phyloP scores from a whole-genome alignment of 2,888 invertebrate genomes.

The Rhagium mordax region DNA sequence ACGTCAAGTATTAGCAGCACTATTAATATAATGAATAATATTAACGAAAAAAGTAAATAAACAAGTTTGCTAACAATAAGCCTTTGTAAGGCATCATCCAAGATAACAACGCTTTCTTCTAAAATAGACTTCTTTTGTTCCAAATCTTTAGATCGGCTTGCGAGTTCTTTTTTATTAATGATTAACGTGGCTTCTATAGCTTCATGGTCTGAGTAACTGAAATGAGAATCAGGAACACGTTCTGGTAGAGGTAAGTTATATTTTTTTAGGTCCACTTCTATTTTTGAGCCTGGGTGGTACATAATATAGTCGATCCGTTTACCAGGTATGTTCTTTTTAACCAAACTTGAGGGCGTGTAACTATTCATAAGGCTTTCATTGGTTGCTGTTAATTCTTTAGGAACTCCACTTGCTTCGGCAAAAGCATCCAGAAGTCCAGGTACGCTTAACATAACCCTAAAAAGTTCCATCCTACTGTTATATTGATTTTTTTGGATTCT shows the following conservation, averaged over 20 bases:
- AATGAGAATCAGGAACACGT: conserved; percentile 79
- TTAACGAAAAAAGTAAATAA: conserved; percentile 72
- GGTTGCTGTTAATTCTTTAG: conserved; percentile 75
- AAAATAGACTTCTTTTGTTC: conserved; percentile 65
- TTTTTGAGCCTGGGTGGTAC: conserved; percentile 71
- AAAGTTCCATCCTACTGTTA: conserved; percentile 5
- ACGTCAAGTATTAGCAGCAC: conserved; percentile 71
- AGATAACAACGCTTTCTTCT: conserved; percentile 75
- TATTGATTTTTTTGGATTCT: no score
- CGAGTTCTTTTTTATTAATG: conserved; percentile 59
- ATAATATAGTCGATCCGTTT: conserved; percentile 95
- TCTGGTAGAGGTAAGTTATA: conserved; percentile 82
- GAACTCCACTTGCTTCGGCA: conserved; percentile 59
- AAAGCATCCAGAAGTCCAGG: conserved; percentile 74
- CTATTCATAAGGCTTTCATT: conserved; percentile 87
- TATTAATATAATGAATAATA: conserved; percentile 73
- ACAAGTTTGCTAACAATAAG: conserved; percentile 72
- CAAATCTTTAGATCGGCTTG: conserved; percentile 40
- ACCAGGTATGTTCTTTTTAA: conserved; percentile 77
- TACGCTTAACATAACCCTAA: conserved; percentile 74
- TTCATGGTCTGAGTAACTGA: conserved; percentile 94
- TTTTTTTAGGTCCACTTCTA: conserved; percentile 69
- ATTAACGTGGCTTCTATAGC: conserved; percentile 78
- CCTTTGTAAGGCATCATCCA: conserved; percentile 73
- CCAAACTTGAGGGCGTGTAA: conserved; percentile 77